Base-by-base conservation (phyloP, 2,113 vertebrate genomes). In the Percina caprodes region DNA sequence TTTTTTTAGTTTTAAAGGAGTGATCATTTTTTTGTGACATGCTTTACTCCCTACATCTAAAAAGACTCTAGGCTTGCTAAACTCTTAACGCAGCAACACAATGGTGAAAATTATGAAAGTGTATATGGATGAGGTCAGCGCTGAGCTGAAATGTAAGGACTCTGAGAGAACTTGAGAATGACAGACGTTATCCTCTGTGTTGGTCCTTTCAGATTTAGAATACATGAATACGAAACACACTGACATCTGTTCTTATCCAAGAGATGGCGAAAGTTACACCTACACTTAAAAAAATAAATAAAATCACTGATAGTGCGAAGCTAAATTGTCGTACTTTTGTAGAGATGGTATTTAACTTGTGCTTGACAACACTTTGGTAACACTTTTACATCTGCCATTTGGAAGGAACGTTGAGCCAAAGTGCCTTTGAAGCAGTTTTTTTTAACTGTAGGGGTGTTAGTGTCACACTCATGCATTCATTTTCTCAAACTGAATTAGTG, bases 91-190 rank as follows among this genome's bases (percentile, higher is more conserved):
- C 30, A 30, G 3, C 30, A 30, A 30, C 30, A 30, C 30, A 30
- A 55, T 11, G 19, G 10, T 2, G 39, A 39, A 39, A 39, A 39
- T 10, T 2, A 39, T 39, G 9, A 15, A 60, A 72, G 16, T n/a
- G 23, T 30, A 5, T 49, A 60, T 67, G 84, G 91, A 93, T 72
- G 82, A 49, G 90, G 89, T 90, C 91, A 90, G 69, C 26, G 4
- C 59, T 55, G 46, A 81, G 56, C 7, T 30, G 30, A 30, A 30
- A 30, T 30, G 61, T 77, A 58, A 74, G 48, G 30, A 26, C 18
- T 69, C 30, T 1, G 45, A 49, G 11, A 65, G 5, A 66, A 24
- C 52, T 21, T 42, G 10, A 63, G 35, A 61, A 13, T 62, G 33
- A 23, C 14, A 77, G 24, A 61, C 59, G 58, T 59, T 0, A 55